A percentile compares a stretch with the other conserved stretches of the same genome.
phyloP scores from a whole-genome alignment of 2,113 vertebrate genomes.

The Anser brachyrhynchus region DNA sequence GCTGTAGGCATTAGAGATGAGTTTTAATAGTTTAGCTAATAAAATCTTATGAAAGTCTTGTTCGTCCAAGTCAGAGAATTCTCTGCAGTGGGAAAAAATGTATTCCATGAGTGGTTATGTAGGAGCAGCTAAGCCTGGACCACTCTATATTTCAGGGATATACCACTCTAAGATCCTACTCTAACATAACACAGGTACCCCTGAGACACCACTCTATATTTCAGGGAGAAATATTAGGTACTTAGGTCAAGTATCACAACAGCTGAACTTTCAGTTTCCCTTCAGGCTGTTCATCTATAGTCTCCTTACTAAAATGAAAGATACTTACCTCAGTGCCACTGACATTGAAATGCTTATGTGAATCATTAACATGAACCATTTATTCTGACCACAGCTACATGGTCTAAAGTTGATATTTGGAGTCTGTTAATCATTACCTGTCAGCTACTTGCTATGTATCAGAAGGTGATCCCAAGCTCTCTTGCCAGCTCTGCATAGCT shows the following conservation, averaged over 20 bases:
- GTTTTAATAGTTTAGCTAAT: not conserved
- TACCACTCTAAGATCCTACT: too few relatives aligned
- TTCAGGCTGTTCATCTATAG: not conserved
- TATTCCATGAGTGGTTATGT: not conserved
- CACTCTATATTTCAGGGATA: not conserved
- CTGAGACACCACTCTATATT: not conserved
- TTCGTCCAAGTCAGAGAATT: not conserved
- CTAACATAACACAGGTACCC: too few relatives aligned
- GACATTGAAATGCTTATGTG: slow-evolving; percentile 11
- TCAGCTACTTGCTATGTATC: slow-evolving; percentile 49
- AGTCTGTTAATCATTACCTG: slow-evolving; percentile 76
- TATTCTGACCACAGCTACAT: slow-evolving; percentile 45
- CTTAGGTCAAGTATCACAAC: not conserved
- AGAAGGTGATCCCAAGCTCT: not conserved
- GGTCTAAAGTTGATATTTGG: slow-evolving; percentile 52
- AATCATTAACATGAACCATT: slow-evolving; percentile 69
- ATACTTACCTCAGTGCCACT: not conserved
- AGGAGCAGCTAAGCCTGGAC: not conserved
- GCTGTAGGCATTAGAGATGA: not conserved
- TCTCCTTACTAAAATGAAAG: not conserved
- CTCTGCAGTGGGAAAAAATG: not conserved
- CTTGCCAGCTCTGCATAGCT: slow-evolving; percentile 52
- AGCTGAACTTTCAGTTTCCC: slow-evolving; percentile 31
- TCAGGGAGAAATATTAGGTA: not conserved
- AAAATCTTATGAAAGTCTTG: not conserved